phyloP scores from a whole-genome alignment of 64 coral and sea anemone genomes.

The Acropora yongei region DNA sequence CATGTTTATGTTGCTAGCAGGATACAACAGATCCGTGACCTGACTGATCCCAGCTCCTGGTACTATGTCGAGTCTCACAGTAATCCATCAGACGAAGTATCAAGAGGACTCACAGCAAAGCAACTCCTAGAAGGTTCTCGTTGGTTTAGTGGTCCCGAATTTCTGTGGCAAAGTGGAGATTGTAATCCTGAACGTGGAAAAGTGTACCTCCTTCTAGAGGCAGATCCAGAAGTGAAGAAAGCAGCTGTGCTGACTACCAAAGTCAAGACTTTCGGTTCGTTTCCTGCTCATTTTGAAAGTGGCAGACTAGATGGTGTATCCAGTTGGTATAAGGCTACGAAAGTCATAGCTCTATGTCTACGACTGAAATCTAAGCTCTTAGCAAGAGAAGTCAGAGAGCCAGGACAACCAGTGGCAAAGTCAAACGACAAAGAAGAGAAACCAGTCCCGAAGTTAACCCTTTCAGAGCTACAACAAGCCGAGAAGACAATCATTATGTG shows the following conservation, averaged over 20 bases:
- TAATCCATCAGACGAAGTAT: slow-evolving; percentile 40
- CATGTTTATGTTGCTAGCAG: slow-evolving; percentile 49
- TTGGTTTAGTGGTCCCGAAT: slow-evolving; percentile 39
- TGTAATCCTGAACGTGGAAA: slow-evolving; percentile 15
- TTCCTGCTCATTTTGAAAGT: not conserved
- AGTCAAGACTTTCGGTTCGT: not conserved
- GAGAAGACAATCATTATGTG: slow-evolving; percentile 26
- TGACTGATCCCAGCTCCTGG: slow-evolving; percentile 40
- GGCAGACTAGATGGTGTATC: slow-evolving; percentile 32
- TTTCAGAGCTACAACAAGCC: slow-evolving; percentile 1
- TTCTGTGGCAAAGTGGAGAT: slow-evolving; percentile 26
- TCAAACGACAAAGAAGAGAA: too few species aligned
- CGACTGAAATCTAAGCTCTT: not conserved
- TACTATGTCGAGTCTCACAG: slow-evolving; percentile 6
- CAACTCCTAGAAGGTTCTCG: slow-evolving; percentile 19
- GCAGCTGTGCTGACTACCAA: not conserved
- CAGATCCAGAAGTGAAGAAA: slow-evolving; percentile 41
- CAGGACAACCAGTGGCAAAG: not conserved
- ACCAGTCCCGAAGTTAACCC: too few species aligned
- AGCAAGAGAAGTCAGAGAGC: not conserved
- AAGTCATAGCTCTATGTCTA: not conserved
- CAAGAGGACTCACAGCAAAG: slow-evolving; percentile 40
- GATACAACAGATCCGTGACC: slow-evolving; percentile 45
- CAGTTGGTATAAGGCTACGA: slow-evolving; percentile 51
- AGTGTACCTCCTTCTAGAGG: not conserved